Evolutionary conservation across 2,888 invertebrate species (phyloP).

Genomic region (Spicauda simplicius): DNA sequence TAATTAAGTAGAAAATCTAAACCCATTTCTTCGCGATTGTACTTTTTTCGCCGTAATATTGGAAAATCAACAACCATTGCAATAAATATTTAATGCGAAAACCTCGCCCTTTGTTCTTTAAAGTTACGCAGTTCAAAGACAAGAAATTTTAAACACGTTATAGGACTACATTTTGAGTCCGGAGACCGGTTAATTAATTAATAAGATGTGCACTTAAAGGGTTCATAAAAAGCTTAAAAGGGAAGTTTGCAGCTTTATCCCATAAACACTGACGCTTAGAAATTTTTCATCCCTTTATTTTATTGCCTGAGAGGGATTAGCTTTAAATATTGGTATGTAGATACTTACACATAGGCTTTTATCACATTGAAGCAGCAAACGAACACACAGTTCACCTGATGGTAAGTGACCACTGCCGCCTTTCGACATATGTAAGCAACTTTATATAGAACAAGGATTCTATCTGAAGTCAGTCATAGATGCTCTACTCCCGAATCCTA

Average conservation of each 20-base stretch:
- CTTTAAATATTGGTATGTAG: background rate
- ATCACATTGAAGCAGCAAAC: too few relatives aligned
- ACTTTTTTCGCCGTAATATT: slow-evolving; percentile 5
- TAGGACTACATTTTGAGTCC: slow-evolving; percentile 51
- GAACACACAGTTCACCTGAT: too few relatives aligned
- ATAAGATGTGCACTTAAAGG: slow-evolving; percentile 71
- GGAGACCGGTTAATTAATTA: slow-evolving; percentile 66
- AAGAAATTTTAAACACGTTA: slow-evolving; percentile 29
- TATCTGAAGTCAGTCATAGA: too few relatives aligned
- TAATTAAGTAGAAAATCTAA: background rate
- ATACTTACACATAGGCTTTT: too few relatives aligned
- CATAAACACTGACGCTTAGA: slow-evolving; percentile 35
- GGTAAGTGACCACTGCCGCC: too few relatives aligned
- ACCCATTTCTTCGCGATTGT: background rate
- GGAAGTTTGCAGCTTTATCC: slow-evolving; percentile 56
- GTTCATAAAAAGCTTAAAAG: slow-evolving; percentile 66
- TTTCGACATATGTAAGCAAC: too few relatives aligned
- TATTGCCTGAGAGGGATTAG: background rate
- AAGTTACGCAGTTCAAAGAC: slow-evolving; percentile 25
- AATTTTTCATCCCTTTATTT: slow-evolving; percentile 14
- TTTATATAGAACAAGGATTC: too few relatives aligned
- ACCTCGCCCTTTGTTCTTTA: slow-evolving; percentile 29
- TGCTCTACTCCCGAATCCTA: too few relatives aligned
- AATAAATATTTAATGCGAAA: slow-evolving; percentile 30
- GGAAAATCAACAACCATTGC: slow-evolving; percentile 25